phyloP scores from a whole-genome alignment of 2,113 vertebrate genomes.

The Apistogramma diplotaenia region DNA sequence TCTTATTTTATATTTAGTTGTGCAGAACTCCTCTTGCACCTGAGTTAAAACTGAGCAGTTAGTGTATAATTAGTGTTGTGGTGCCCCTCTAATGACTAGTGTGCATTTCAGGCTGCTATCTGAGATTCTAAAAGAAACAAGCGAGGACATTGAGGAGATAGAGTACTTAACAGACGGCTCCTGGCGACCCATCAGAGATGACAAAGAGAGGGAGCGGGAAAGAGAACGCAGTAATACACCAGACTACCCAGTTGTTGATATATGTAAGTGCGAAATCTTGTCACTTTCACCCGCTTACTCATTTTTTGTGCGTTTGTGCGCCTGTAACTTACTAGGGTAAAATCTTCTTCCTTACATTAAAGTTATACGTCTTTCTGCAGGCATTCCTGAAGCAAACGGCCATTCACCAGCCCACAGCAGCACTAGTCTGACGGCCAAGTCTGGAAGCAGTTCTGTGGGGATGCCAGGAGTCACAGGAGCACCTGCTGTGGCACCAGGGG shows the following conservation, averaged over 20 bases:
- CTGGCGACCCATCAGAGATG: conserved; percentile 91
- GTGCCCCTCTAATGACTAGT: not conserved
- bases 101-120: conserved; percentile 83
- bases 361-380: conserved; percentile 61
- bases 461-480: conserved; percentile 52
- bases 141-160: conserved; percentile 91
- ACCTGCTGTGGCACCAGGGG: conserved; percentile 59
- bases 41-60: not conserved
- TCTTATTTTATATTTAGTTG: not conserved
- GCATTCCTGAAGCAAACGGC: conserved; percentile 85
- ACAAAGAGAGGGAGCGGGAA: conserved; percentile 85
- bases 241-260: conserved; percentile 88
- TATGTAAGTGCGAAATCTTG: conserved; percentile 77
- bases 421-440: conserved; percentile 85
- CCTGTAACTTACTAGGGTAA: not conserved
- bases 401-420: conserved; percentile 82
- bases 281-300: not conserved
- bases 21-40: not conserved
- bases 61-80: not conserved
- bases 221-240: conserved; percentile 89
- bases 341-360: not conserved
- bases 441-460: conserved; percentile 72
- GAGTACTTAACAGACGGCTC: conserved; percentile 95
- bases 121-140: conserved; percentile 92
- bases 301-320: not conserved